Base-by-base conservation (phyloP, 2,113 vertebrate species). In the Megaceryle torquata region DNA sequence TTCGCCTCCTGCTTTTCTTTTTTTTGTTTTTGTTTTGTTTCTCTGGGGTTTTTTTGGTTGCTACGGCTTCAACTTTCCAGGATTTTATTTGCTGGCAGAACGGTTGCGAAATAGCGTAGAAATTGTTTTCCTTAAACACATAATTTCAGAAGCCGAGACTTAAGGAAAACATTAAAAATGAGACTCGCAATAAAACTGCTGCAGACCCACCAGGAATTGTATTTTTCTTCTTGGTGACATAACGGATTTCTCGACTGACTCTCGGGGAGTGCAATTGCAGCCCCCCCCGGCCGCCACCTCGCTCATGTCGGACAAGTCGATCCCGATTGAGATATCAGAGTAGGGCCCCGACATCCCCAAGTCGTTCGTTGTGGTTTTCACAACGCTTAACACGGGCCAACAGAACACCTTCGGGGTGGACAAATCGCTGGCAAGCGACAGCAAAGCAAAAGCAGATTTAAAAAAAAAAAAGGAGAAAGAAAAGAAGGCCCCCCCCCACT, bases 41-140 rank as follows among this genome's bases (percentile, higher is more conserved):
- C 48, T 63, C 63, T 5, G 43, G 39, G 57, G 65, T 48, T 4
- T 22, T 22, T 92, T 43, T 59, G 83, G 44, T 65, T 50, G 75
- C 67, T 44, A 33, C 25, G 14, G 53, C 15, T 91, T 78, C 50
- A 88, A 89, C 91, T 94, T 94, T 90, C 51, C 76, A 88, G 80
- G 92, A 65, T 89, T 93, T 81, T 89, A 39, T 89, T 77, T 79
- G 11, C 88, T 53, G 70, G 74, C 33, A 43, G 53, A 68, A 86
- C 3, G 65, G 56, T 39, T 88, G 87, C 84, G 82, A 92, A 89
- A 89, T 57, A 89, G 50, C 26, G 13, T 33, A 70, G 81, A 69
- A 94, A 95, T 89, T 75, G 63, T 88, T 93, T 94, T 92, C 69
- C 67, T 80, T 92, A 53, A 79, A 53, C 59, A 41, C 67, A 33